Percentiles rank a stretch among this genome's conserved stretches.
phyloP scores from a whole-genome alignment of 2,888 invertebrate genomes.

The Drosophila picticornis region DNA sequence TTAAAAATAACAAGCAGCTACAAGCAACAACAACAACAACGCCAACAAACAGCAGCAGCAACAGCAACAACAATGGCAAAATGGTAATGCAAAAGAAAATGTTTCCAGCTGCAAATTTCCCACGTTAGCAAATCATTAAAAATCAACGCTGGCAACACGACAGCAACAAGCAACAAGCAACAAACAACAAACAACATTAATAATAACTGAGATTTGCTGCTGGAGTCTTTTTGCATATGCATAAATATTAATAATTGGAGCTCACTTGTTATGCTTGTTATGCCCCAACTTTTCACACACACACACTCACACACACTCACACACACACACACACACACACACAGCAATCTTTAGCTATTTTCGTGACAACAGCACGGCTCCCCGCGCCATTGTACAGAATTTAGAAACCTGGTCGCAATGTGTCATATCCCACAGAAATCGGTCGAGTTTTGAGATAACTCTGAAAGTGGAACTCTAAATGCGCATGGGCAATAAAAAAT shows the following conservation, averaged over 20 bases:
- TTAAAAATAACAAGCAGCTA: constrained; percentile 73
- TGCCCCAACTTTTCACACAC: constrained; percentile 27
- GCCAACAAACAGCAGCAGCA: constrained; percentile 29
- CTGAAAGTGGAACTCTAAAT: not conserved
- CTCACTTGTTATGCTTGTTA: constrained; percentile 36
- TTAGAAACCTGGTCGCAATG: not conserved
- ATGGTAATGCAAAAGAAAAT: constrained; percentile 64
- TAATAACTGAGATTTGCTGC: constrained; percentile 29
- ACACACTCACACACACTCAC: not conserved
- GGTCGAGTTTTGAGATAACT: not conserved
- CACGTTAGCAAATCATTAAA: constrained; percentile 77
- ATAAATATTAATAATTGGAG: constrained; percentile 53
- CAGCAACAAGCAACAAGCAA: constrained; percentile 32
- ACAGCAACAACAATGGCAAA: constrained; percentile 56
- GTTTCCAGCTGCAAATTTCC: constrained; percentile 59
- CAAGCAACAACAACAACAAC: constrained; percentile 40
- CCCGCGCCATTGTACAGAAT: not conserved
- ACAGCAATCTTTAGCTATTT: not conserved
- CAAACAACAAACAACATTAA: constrained; percentile 29
- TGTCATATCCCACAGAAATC: not conserved
- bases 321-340: not conserved
- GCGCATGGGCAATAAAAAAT: not conserved
- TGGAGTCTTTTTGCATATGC: constrained; percentile 45
- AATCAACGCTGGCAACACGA: constrained; percentile 54
- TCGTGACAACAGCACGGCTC: not conserved